These are phyloP conservation scores for Scarus forsteni DNA, from an alignment of 2,797 vertebrate species.

Conservation along the genomic window DNA sequence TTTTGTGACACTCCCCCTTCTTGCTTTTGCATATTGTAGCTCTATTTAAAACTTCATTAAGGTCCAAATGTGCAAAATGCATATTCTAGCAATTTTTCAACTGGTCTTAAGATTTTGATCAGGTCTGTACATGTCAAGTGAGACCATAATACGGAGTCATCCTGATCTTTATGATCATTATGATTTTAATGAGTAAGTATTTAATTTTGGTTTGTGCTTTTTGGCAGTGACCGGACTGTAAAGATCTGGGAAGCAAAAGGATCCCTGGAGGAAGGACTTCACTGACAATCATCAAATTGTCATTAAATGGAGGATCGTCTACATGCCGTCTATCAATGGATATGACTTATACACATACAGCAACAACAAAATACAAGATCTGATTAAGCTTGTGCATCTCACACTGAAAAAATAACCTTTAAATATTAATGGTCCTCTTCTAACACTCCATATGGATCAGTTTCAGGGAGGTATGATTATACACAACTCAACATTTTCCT, in stretches of 20 bases:
- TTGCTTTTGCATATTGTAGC: too few species aligned
- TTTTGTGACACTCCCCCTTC: too few species aligned
- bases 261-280: slow-evolving; percentile 84
- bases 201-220: slow-evolving; percentile 12
- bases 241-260: slow-evolving; percentile 94
- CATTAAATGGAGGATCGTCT: background rate
- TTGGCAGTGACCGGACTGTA: slow-evolving; percentile 93
- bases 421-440: slow-evolving; percentile 1
- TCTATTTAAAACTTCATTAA: too few species aligned
- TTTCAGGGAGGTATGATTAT: slow-evolving; percentile 32
- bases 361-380: background rate
- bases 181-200: background rate
- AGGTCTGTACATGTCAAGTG: background rate
- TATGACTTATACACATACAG: background rate
- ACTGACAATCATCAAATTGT: slow-evolving; percentile 52
- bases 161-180: background rate
- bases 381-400: background rate
- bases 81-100: too few species aligned
- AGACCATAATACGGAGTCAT: background rate
- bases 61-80: too few species aligned
- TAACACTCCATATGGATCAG: slow-evolving; percentile 8
- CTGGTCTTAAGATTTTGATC: too few species aligned
- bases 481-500: slow-evolving; percentile 25
- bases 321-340: slow-evolving; percentile 11
- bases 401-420: background rate